phyloP scores from a whole-genome alignment of 1,140 invertebrate species.

The Ceratosolen fusciceps region DNA sequence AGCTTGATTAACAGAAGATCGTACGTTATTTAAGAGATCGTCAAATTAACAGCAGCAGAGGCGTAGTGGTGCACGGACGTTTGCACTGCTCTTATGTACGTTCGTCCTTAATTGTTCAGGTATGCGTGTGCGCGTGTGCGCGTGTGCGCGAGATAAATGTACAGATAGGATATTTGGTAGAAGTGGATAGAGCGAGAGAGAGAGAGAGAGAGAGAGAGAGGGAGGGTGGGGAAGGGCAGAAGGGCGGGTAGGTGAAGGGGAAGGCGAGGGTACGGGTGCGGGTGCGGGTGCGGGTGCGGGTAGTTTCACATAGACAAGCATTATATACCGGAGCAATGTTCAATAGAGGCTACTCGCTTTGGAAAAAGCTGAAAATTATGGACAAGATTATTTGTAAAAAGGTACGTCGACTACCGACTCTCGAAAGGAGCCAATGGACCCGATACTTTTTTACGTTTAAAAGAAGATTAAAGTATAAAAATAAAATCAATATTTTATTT shows the following conservation, averaged over 20 bases:
- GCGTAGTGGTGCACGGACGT: slow-evolving; percentile 8
- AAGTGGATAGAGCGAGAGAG: slow-evolving; percentile 1
- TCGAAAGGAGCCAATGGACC: neutral
- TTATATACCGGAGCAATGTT: neutral
- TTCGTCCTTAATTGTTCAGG: slow-evolving; percentile 40
- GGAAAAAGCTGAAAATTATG: neutral
- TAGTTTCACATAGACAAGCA: neutral
- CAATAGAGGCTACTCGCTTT: neutral
- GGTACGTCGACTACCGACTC: neutral
- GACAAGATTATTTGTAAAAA: slow-evolving; percentile 3
- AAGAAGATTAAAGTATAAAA: too few relatives aligned
- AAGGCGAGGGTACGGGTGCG: neutral
- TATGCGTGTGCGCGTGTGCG: too few relatives aligned
- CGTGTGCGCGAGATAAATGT: too few relatives aligned
- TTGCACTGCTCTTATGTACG: slow-evolving; percentile 33
- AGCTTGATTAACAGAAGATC: slow-evolving; percentile 7
- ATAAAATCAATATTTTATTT: too few relatives aligned
- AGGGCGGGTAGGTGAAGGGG: neutral
- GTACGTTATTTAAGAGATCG: slow-evolving; percentile 40
- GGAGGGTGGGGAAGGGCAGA: neutral
- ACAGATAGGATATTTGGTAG: too few relatives aligned
- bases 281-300: slow-evolving; percentile 4
- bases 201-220: slow-evolving; percentile 18
- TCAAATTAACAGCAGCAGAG: slow-evolving; percentile 30
- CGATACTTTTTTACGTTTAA: too few relatives aligned